phyloP scores from a whole-genome alignment of 2,797 vertebrate genomes.

The Esox lucius region DNA sequence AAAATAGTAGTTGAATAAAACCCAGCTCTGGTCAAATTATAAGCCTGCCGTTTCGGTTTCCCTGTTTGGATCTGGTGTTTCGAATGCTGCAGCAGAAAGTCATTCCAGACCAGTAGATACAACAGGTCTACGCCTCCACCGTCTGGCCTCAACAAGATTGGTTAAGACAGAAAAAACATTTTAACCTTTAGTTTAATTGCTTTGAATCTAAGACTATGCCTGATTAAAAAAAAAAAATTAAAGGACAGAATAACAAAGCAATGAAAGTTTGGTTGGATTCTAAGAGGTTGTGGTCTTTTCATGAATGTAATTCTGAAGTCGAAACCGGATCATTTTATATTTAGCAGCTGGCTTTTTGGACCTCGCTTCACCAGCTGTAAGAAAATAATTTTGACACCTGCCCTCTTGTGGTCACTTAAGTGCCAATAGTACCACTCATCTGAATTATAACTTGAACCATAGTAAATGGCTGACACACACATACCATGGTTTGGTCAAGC shows the following conservation, averaged over 20 bases:
- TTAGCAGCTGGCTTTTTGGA: not conserved
- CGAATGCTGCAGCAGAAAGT: constrained; percentile 49
- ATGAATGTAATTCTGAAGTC: not conserved
- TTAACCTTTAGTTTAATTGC: constrained; percentile 20
- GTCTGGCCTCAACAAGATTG: constrained; percentile 7
- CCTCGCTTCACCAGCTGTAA: not conserved
- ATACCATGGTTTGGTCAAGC: constrained; percentile 90
- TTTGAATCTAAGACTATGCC: constrained; percentile 6
- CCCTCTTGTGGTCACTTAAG: not conserved
- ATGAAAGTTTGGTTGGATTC: not conserved
- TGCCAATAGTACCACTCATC: not conserved
- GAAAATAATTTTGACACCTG: not conserved
- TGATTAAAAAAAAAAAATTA: constrained; percentile 1
- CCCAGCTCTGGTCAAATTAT: constrained; percentile 24
- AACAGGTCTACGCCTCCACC: constrained; percentile 41
- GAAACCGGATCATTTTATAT: not conserved
- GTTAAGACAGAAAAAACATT: constrained; percentile 31
- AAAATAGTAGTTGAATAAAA: not conserved
- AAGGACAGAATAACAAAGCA: not conserved
- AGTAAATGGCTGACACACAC: constrained; percentile 18
- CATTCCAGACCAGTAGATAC: constrained; percentile 52
- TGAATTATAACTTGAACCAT: not conserved
- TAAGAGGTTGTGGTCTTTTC: constrained; percentile 7
- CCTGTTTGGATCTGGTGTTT: constrained; percentile 52
- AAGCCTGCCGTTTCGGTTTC: constrained; percentile 50